Percentiles rank a stretch among this genome's conserved stretches.
Evolutionary conservation across 2,888 invertebrate genomes (phyloP).

Genomic region (Nymphalis polychloros): DNA sequence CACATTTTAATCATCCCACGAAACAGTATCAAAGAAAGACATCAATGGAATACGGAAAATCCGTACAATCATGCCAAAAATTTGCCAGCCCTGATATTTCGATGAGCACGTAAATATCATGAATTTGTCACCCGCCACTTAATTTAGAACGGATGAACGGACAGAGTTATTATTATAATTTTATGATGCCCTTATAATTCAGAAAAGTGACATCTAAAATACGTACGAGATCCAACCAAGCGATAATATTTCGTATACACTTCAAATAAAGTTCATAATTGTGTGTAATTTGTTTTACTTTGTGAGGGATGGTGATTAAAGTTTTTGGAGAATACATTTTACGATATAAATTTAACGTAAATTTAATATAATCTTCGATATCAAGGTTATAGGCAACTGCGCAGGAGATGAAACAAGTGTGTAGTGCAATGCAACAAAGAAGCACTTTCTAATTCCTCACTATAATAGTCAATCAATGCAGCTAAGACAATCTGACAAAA

Average conservation of each 20-base stretch:
- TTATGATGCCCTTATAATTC: slow-evolving; percentile 44
- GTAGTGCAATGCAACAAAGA: too few species aligned
- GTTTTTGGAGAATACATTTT: neutral
- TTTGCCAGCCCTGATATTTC: slow-evolving; percentile 52
- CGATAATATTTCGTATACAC: slow-evolving; percentile 19
- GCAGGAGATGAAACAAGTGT: too few species aligned
- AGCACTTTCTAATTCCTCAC: too few species aligned
- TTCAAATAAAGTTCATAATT: neutral
- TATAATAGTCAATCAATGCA: too few species aligned
- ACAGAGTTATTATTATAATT: slow-evolving; percentile 56
- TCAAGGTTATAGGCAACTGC: too few species aligned
- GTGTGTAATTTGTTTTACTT: neutral
- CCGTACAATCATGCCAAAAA: slow-evolving; percentile 15
- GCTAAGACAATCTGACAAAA: too few species aligned
- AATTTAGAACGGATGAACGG: slow-evolving; percentile 53
- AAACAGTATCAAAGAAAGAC: slow-evolving; percentile 1
- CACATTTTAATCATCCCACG: neutral
- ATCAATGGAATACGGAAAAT: slow-evolving; percentile 31
- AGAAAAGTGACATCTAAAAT: slow-evolving; percentile 35
- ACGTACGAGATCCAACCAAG: slow-evolving; percentile 16
- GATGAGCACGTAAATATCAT: slow-evolving; percentile 56
- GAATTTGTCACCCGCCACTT: slow-evolving; percentile 61
- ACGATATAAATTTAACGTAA: slow-evolving; percentile 4
- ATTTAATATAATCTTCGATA: neutral
- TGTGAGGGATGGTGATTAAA: neutral